These are phyloP conservation scores for Blera fallax DNA, from an alignment of 2,888 invertebrate genomes.

Conservation along the genomic window DNA sequence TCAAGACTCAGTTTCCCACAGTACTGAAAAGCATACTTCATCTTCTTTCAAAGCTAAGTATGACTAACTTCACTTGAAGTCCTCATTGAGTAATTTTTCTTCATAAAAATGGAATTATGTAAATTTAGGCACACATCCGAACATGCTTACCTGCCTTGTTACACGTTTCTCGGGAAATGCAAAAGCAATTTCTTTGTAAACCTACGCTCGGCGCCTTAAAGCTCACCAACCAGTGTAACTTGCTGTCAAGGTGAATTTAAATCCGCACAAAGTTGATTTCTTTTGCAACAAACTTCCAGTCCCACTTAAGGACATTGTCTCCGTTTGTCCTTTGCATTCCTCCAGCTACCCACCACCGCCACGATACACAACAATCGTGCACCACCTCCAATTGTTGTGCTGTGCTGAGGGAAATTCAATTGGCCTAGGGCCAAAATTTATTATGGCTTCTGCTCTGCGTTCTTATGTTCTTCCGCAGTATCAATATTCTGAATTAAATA, in stretches of 20 bases:
- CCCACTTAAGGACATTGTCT: slow-evolving; percentile 15
- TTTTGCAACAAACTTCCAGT: slow-evolving; percentile 8
- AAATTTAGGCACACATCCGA: slow-evolving; percentile 5
- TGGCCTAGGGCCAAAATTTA: slow-evolving; percentile 62
- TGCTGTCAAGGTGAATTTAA: slow-evolving; percentile 20
- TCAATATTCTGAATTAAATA: slow-evolving; percentile 61
- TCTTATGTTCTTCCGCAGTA: slow-evolving; percentile 12
- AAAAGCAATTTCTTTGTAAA: slow-evolving; percentile 16
- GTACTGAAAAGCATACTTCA: too few relatives aligned
- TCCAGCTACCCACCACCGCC: not conserved
- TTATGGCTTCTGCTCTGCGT: slow-evolving; percentile 28
- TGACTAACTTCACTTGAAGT: not conserved
- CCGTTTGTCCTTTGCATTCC: not conserved
- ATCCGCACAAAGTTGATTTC: slow-evolving; percentile 42
- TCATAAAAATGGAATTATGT: slow-evolving; percentile 36
- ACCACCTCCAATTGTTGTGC: slow-evolving; percentile 4
- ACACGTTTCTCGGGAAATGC: not conserved
- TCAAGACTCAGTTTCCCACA: too few relatives aligned
- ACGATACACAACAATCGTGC: not conserved
- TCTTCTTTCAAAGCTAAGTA: not conserved
- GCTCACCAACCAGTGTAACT: not conserved
- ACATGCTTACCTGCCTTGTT: not conserved
- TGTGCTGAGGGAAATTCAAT: slow-evolving; percentile 46
- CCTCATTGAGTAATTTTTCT: not conserved
- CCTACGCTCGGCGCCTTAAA: not conserved